Evolutionary conservation across 1,140 invertebrate genomes (phyloP), one percentile per base, ranked within the genome.

Genomic region (Leptopilina boulardi): DNA sequence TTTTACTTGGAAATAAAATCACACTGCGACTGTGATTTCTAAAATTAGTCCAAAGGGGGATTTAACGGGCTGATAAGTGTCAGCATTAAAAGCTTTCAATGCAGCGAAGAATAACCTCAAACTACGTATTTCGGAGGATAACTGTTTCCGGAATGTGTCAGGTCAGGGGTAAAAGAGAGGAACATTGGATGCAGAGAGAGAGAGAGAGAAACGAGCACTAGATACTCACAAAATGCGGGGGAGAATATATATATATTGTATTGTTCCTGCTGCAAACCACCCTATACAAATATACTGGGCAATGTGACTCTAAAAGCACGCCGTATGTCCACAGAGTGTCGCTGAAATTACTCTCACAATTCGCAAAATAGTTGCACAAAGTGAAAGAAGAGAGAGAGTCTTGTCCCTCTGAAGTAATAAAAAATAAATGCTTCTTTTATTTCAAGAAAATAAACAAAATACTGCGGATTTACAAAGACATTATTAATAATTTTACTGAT

Each of bases 321-420:
- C 4, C 41, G 2, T 42, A 9, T 54, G 51, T 54, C 19, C 51
- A 54, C n/a, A 54, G 18, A 54, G 6, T 54, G 18, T n/a, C n/a
- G 51, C 51, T n/a, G 19, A 54, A 54, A 54, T 54, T 54, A 54
- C 51, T 21, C 51, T 54, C n/a, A 21, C 51, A 54, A 54, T 54
- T 54, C 4, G 51, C 21, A 54, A 54, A 54, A 54, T 0, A 54
- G 47, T 51, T 51, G 15, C 8, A 21, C 18, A 6, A n/a, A 21
- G 10, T 54, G n/a, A 54, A 54, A 54, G 19, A 21, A 8, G 4
- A 9, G 51, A n/a, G n/a, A 54, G 3, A 13, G 51, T 19, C n/a
- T 19, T 1, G 21, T n/a, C n/a, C n/a, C n/a, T n/a, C n/a, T n/a
- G 51, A 54, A 2, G 19, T 54, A 13, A 54, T 54, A 19, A 54